phyloP scores from a whole-genome alignment of 2,113 vertebrate species.

The Mus spicilegus region DNA sequence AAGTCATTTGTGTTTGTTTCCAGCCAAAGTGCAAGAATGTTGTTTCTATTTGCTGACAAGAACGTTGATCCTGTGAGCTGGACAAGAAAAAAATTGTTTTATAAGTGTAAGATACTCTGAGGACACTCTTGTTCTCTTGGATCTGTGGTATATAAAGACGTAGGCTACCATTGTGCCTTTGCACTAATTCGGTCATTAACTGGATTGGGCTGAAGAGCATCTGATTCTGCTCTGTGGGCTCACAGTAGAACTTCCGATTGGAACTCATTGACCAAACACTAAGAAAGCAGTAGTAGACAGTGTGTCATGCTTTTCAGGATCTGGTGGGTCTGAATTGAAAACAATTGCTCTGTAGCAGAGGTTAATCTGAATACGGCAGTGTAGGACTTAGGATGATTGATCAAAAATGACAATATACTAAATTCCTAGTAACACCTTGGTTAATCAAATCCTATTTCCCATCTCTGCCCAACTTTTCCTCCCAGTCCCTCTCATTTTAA shows the following conservation, averaged over 20 bases:
- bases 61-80: background rate
- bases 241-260: background rate
- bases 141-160: background rate
- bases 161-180: slow-evolving; percentile 27
- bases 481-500: background rate
- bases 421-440: background rate
- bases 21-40: background rate
- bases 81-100: slow-evolving; percentile 53
- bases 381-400: background rate
- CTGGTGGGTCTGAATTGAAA: slow-evolving; percentile 10
- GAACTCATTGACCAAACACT: background rate
- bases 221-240: background rate
- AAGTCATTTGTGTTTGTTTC: background rate
- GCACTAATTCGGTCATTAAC: slow-evolving; percentile 19
- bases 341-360: background rate
- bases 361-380: background rate
- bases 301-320: background rate
- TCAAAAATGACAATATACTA: background rate
- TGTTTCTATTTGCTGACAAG: background rate
- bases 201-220: background rate
- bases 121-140: background rate
- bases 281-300: background rate
- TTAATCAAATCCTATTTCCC: background rate
- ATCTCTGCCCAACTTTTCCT: background rate
- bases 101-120: background rate